Evolutionary conservation across 2,113 vertebrate genomes (phyloP), one percentile per base, ranked within the genome.

Genomic region (Neolamprologus kungweensis): DNA sequence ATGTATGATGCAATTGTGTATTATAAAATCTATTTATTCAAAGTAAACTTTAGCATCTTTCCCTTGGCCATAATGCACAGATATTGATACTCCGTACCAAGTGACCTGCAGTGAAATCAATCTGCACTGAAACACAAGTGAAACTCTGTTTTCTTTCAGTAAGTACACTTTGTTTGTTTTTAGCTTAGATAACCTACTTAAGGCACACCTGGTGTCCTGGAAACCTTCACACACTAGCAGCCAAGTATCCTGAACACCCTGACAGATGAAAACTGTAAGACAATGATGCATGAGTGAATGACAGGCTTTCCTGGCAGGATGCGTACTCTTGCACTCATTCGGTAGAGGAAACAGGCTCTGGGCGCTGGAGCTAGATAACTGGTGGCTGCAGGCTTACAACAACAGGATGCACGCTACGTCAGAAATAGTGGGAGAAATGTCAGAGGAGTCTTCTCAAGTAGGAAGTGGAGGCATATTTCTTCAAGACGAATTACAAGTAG

Each of bases 281-380:
- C 87, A 85, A 88, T 89, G 53, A 90, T 60, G 81, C 92, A 87
- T 23, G 83, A 85, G 73, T 88, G 81, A 93, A 84, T 85, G 92
- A 94, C 87, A 85, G 81, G 85, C 82, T 85, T 96, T 96, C 95
- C 96, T 95, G 85, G 23, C 96, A 96, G 96, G 96, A 97, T 95
- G 91, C 92, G 88, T 51, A 89, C 90, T 93, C 88, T 91, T 91
- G 83, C 94, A 88, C 94, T 92, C 93, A 78, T 87, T 92, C 81
- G 21, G 90, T 89, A 87, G 86, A 92, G 93, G 90, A 95, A 96
- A 86, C 91, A 68, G 42, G 82, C 54, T 85, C 57, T 35, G 79
- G 65, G 28, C 51, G 68, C 78, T 73, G 54, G 80, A 84, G 86
- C 50, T 81, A 37, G 89, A 21, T 57, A 57, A 84, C 81, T 91